Base-by-base conservation (phyloP, 2,797 vertebrate genomes). In the Channa striata region DNA sequence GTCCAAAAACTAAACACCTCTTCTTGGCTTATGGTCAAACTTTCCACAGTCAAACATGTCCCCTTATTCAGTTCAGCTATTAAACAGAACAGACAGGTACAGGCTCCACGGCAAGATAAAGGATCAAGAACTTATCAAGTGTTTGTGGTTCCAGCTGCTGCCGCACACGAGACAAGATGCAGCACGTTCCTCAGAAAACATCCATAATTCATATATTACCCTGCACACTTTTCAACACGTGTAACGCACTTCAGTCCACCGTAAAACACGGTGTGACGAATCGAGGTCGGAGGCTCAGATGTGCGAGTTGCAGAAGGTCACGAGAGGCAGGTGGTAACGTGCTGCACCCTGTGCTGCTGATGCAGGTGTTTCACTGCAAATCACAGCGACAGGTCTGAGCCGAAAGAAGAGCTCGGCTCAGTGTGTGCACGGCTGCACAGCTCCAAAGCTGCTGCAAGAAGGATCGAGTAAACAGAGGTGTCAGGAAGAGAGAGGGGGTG, bases 391-490 rank as follows among this genome's bases (percentile, higher is more conserved):
- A 5, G 7, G n/a, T 20, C 52, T 49, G 16, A 14, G 33, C 54
- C 16, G 25, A 64, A 16, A 25, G 33, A 12, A 14, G 4, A 1
- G 4, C 39, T 40, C 19, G 50, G 39, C 8, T 16, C 53, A 6
- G 43, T 0, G 17, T 66, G 33, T 39, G 33, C 19, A 13, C 4
- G 17, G 19, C 49, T 34, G 34, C 20, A 44, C 16, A 2, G 62
- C 52, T 34, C 5, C 16, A 25, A 42, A 50, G 17, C 73, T 65
- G 74, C 58, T 54, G 59, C 1, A 17, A 63, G 13, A 14, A 47
- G 52, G 72, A 63, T 65, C 13, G 62, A 75, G 59, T 1, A 11
- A 46, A 44, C 42, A 42, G 54, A 68, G 62, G 69, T 67, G 65
- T 61, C 33, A 53, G 68, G 43, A 43, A 48, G 49, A 48, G 33